Evolutionary conservation across 1,140 invertebrate genomes (phyloP), one percentile per base, ranked within the genome.

Genomic region (Glossosoma conforme): DNA sequence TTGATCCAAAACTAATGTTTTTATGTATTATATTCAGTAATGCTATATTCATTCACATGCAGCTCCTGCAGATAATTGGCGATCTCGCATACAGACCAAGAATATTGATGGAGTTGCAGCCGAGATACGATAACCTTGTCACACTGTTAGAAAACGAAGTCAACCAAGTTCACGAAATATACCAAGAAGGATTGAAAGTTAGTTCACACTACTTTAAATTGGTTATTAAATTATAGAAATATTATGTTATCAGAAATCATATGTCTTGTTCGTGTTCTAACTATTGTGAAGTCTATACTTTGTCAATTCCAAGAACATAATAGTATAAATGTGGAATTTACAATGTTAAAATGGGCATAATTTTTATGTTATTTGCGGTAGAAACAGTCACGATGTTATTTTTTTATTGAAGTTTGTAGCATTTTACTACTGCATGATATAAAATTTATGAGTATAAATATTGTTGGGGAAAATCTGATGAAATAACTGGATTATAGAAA

Each of bases 51-150:
- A 24, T 38, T 25, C 9, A 19, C n/a, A 22, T 43, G 5, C 15
- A 58, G 52, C 32, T 58, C 4, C 35, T 58, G 10, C 56, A 58
- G 40, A 47, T 58, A 14, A 43, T 58, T 4, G 87, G 86, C 5
- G 77, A 80, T 40, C 69, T 93, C 24, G 71, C 86, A 21, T 80
- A 85, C 19, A 72, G 89, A 22, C 82, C 86, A 2, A 70, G 84
- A 14, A 86, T 93, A 36, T 79, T 80, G 58, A 68, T 76, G 10
- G 83, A 74, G 47, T 53, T 75, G 9, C 67, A 68, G 52, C 68
- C 72, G 1, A 73, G 71, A 43, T 52, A 71, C 14, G 41, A 55
- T 0, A 63, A 60, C 32, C 32, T 75, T 8, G 41, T 71, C 6
- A 60, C 63, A 33, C 57, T 80, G 52, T 77, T 89, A 58, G 75